Base-by-base conservation (phyloP, 2,113 vertebrate species). In the Antechinus flavipes region DNA sequence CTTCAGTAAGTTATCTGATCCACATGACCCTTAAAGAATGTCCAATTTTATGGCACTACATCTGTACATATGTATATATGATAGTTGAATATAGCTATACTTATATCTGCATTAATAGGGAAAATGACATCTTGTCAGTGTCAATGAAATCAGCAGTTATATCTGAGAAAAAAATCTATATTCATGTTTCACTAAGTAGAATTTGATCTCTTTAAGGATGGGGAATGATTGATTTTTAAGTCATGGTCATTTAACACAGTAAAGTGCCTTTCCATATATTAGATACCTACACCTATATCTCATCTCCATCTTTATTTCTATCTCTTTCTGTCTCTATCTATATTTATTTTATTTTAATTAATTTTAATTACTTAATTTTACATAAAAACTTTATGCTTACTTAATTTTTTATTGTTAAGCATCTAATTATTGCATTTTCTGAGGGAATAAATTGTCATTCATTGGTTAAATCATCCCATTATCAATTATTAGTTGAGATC, bases 1-100 rank as follows among this genome's bases (percentile, higher is more conserved):
- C 96, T 99, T 99, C 97, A 97, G 99, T 98, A 98, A 99, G 99
- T 98, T 96, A 12, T 91, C 95, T 97, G 90, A 93, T n/a, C 94
- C 55, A 55, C 12, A 2, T 8, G 22, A 16, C 10, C 0, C 2
- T 93, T 1, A 90, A n/a, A 52, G 24, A 53, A 84, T 84, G 91
- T 25, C 76, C 47, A 46, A 25, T 26, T 89, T 12, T 46, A 42
- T 54, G 19, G 14, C 42, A 84, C n/a, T 84, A 42, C 19, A 84
- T 84, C n/a, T 84, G 47, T 47, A 61, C 10, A 61, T 12, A 35
- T 61, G 8, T 61, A 4, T 25, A 8, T 61, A 61, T 68, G 9
- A 68, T 35, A 35, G 3, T 35, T 68, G 3, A 68, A 35, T 68
- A 68, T 68, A 35, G 14, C 26, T 61, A 27, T 61, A 27, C 55